phyloP scores from a whole-genome alignment of 1,140 invertebrate species.

The Aphelinus certus region DNA sequence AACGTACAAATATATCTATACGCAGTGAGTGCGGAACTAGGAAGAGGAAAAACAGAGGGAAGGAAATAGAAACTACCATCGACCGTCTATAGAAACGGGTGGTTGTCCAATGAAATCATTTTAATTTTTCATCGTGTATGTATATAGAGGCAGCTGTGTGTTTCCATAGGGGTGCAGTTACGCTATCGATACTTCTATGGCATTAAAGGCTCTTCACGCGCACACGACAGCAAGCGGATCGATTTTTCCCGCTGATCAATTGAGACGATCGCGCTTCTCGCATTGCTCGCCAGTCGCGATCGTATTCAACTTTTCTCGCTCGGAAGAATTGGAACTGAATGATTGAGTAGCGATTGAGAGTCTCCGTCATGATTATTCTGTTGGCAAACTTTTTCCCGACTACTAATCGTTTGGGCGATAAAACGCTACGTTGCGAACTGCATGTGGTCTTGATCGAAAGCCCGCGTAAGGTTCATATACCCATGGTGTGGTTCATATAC shows the following conservation, averaged over 20 bases:
- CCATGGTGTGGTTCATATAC: too few species aligned
- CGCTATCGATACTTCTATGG: neutral
- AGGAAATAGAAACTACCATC: conserved; percentile 41
- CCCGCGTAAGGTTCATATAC: too few species aligned
- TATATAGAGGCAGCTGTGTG: neutral
- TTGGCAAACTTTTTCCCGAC: too few species aligned
- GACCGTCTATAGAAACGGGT: conserved; percentile 41
- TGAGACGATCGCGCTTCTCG: conserved; percentile 4
- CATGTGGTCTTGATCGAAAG: too few species aligned
- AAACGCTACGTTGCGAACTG: too few species aligned
- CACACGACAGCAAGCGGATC: neutral
- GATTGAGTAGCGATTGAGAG: neutral
- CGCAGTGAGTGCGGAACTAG: neutral
- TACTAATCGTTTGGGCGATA: too few species aligned
- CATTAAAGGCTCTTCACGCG: neutral
- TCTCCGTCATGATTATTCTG: too few species aligned
- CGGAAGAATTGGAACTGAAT: neutral
- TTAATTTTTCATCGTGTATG: conserved; percentile 41
- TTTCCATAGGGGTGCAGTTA: neutral
- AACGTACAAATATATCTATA: too few species aligned
- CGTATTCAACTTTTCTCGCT: neutral
- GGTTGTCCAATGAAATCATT: conserved; percentile 44
- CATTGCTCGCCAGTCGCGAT: neutral
- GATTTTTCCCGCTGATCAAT: conserved; percentile 26
- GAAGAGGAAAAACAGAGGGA: conserved; percentile 13